Evolutionary conservation across 2,113 vertebrate genomes (phyloP), one percentile per base, ranked within the genome.

Genomic region (Furnarius figulus): DNA sequence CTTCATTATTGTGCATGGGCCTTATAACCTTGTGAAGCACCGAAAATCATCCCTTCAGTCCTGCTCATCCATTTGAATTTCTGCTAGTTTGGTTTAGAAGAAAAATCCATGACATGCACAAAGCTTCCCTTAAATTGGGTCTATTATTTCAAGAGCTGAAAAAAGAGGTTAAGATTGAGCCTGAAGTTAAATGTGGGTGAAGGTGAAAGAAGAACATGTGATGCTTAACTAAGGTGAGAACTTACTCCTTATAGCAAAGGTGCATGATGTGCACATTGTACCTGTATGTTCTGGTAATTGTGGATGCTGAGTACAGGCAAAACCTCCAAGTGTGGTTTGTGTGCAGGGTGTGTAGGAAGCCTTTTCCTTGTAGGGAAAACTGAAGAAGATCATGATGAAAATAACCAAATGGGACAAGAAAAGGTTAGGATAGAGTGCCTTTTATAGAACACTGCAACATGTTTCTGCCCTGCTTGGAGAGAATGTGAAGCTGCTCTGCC

Each of bases 21-120:
- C 94, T 93, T 96, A 92, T 93, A 93, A 89, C 93, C 87, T 97
- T 96, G 91, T 95, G 93, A 62, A 97, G 12, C 27, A 71, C 95
- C 93, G 95, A 84, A 97, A 97, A 96, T 96, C 83, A 93, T 71
- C 84, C 76, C 79, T 97, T 97, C 92, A 93, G 96, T 97, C 77
- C 85, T 67, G 65, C 21, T 83, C 73, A 66, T 95, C 72, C 17
- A 0, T 96, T 93, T 91, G 85, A 97, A 93, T 98, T 97, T 96
- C 74, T 92, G 5, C 79, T 91, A 71, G 77, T 95, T 96, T 72
- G 73, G 53, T 96, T 94, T 66, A 37, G 65, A 61, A 59, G 72
- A 83, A 93, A 59, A 87, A 83, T 92, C 88, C 40, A 7, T 85
- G 30, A 49, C 4, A 2, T 49, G 27, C 85, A 78, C 79, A 93